phyloP scores from a whole-genome alignment of 2,888 invertebrate species.

The Ophion costatus region DNA sequence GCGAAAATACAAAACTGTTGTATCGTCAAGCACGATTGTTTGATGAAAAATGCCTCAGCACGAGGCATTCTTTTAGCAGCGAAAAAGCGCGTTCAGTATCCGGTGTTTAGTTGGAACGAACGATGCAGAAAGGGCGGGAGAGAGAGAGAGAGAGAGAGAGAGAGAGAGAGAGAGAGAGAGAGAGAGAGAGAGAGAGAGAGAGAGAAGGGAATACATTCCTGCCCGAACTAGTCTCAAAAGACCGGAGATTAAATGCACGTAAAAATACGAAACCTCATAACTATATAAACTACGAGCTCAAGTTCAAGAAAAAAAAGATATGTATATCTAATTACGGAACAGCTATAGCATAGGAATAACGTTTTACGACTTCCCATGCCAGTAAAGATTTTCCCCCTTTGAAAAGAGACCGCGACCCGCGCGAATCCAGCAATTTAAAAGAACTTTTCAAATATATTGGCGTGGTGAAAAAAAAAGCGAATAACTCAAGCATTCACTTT shows the following conservation, averaged over 20 bases:
- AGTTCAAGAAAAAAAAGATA: constrained; percentile 18
- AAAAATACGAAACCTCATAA: constrained; percentile 39
- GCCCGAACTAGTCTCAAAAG: neutral
- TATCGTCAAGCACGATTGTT: neutral
- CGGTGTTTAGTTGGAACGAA: constrained; percentile 38
- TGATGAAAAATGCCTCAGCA: constrained; percentile 22
- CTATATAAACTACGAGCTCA: constrained; percentile 3
- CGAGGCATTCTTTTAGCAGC: constrained; percentile 20
- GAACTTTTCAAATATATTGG: neutral
- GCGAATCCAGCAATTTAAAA: neutral
- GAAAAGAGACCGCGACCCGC: neutral
- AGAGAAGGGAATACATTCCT: neutral
- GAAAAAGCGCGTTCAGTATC: constrained; percentile 34
- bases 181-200: too few relatives aligned
- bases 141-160: neutral
- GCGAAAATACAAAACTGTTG: too few relatives aligned
- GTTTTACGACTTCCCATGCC: constrained; percentile 62
- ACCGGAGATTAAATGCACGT: constrained; percentile 11
- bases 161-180: too few relatives aligned
- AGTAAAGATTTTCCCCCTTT: constrained; percentile 29
- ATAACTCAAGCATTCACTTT: neutral
- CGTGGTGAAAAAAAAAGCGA: neutral
- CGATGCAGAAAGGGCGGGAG: neutral
- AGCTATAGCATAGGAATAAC: constrained; percentile 26
- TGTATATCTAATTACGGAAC: constrained; percentile 52